These are phyloP conservation scores for Drosophila eohydei DNA, from an alignment of 2,888 invertebrate species.

Conservation along the genomic window DNA sequence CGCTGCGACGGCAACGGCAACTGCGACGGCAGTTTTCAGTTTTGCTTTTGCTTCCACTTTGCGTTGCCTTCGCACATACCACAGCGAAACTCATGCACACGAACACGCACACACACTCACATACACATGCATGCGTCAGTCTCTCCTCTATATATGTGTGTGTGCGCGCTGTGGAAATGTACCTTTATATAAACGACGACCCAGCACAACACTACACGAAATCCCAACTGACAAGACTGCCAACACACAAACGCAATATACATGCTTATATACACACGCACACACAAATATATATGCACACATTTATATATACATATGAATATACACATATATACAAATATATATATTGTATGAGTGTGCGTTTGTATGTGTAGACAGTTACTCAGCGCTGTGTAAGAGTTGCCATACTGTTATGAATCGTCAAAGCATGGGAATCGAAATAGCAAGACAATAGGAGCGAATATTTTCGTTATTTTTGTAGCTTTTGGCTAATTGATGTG, in stretches of 20 bases:
- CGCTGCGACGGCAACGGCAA: slow-evolving; percentile 64
- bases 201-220: slow-evolving; percentile 75
- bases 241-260: slow-evolving; percentile 55
- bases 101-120: slow-evolving; percentile 31
- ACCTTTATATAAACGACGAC: slow-evolving; percentile 79
- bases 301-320: slow-evolving; percentile 30
- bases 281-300: slow-evolving; percentile 25
- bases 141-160: slow-evolving; percentile 22
- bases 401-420: slow-evolving; percentile 57
- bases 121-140: slow-evolving; percentile 39
- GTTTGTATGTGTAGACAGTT: slow-evolving; percentile 63
- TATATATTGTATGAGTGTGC: slow-evolving; percentile 11
- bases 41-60: slow-evolving; percentile 64
- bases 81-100: slow-evolving; percentile 56
- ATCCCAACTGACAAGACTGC: slow-evolving; percentile 83
- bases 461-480: slow-evolving; percentile 14
- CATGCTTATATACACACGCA: slow-evolving; percentile 43
- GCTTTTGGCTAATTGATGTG: neutral
- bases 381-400: slow-evolving; percentile 65
- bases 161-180: slow-evolving; percentile 67
- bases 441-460: slow-evolving; percentile 21
- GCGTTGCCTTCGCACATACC: slow-evolving; percentile 75
- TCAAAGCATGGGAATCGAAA: slow-evolving; percentile 21
- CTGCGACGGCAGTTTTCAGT: slow-evolving; percentile 64
- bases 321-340: slow-evolving; percentile 25